Conservation (phyloP, 1,140 invertebrate species). For the Drosophila persimilis region DNA sequence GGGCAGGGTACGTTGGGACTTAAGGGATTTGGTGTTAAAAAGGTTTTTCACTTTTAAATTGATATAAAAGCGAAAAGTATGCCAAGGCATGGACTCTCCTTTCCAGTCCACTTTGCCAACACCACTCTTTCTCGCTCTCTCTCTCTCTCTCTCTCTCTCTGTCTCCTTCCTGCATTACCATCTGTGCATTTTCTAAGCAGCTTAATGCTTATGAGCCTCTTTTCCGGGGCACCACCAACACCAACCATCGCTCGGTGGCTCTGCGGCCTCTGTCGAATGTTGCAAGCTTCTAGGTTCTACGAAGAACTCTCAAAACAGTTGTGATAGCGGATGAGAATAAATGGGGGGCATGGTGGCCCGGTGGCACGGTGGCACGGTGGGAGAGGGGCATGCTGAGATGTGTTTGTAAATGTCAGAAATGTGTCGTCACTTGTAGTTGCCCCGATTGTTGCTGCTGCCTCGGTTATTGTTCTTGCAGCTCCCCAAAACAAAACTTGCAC, state of each 20-base stretch:
- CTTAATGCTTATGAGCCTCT: slow-evolving; percentile 78
- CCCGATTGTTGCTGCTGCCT: slow-evolving; percentile 19
- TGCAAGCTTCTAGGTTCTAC: neutral
- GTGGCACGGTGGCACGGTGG: neutral
- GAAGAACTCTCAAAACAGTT: slow-evolving; percentile 46
- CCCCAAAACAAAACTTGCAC: slow-evolving; percentile 39
- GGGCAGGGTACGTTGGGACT: slow-evolving; percentile 22
- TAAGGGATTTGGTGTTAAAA: slow-evolving; percentile 65
- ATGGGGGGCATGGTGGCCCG: neutral
- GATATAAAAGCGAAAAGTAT: slow-evolving; percentile 71
- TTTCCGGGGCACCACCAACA: slow-evolving; percentile 37
- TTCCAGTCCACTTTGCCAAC: slow-evolving; percentile 2
- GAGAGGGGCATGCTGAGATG: slow-evolving; percentile 17
- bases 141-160: slow-evolving; percentile 4
- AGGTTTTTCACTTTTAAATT: slow-evolving; percentile 61
- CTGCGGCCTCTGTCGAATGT: slow-evolving; percentile 25
- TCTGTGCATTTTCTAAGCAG: slow-evolving; percentile 71
- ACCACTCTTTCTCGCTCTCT: slow-evolving; percentile 2
- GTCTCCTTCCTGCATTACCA: slow-evolving; percentile 33
- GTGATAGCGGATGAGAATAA: slow-evolving; percentile 21
- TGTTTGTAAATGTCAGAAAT: slow-evolving; percentile 71
- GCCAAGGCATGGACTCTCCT: slow-evolving; percentile 44
- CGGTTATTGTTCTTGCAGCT: slow-evolving; percentile 35
- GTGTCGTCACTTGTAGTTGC: slow-evolving; percentile 68
- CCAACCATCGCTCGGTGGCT: slow-evolving; percentile 7